Evolutionary conservation across 2,888 invertebrate species (phyloP).

Genomic region (Drosophila neonasuta): DNA sequence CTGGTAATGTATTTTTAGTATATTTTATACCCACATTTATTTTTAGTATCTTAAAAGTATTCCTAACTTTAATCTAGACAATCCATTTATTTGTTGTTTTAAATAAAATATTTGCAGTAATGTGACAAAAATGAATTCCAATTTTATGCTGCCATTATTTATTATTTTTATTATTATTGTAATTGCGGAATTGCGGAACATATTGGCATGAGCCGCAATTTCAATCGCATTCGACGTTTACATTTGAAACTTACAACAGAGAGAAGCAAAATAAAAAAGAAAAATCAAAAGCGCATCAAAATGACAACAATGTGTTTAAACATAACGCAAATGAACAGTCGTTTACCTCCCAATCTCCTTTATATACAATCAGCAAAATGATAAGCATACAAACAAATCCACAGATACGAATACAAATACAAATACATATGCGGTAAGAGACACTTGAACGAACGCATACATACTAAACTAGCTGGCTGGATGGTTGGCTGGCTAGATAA

Average conservation of each 20-base stretch:
- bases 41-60: too few relatives aligned
- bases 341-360: conserved; percentile 18
- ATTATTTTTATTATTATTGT: too few relatives aligned
- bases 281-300: conserved; percentile 37
- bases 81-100: too few relatives aligned
- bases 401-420: conserved; percentile 12
- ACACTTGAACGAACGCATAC: conserved; percentile 44
- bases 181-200: background rate
- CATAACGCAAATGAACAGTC: conserved; percentile 58
- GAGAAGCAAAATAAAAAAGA: conserved; percentile 3
- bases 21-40: too few relatives aligned
- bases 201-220: background rate
- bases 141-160: too few relatives aligned
- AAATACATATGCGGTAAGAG: conserved; percentile 13
- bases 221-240: background rate
- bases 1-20: too few relatives aligned
- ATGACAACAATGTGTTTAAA: conserved; percentile 49
- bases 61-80: too few relatives aligned
- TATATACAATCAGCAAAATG: conserved; percentile 53
- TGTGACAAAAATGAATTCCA: too few relatives aligned
- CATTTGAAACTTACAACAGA: background rate
- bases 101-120: too few relatives aligned
- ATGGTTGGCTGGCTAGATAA: conserved; percentile 71
- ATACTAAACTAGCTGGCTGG: conserved; percentile 52
- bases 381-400: conserved; percentile 47